A percentile compares a stretch with the other conserved stretches of the same genome.
Conservation (phyloP, 2,113 vertebrate genomes). For the Manacus vitellinus region DNA sequence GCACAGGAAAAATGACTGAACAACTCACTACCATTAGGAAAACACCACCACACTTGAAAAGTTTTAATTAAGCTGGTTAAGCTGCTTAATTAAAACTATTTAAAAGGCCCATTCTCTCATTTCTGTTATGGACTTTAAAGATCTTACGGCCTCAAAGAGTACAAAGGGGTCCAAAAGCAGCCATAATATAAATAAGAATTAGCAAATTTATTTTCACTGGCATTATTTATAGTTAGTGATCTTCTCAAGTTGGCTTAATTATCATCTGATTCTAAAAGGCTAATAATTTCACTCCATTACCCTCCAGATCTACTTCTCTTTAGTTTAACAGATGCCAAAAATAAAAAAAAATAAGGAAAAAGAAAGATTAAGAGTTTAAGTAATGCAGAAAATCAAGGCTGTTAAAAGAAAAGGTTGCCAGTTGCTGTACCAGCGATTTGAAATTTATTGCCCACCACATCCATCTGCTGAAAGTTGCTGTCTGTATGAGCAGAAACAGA, state of each 20-base stretch:
- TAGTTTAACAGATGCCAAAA: neutral
- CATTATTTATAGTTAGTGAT: constrained; percentile 16
- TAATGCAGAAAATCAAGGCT: neutral
- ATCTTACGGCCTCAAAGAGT: neutral
- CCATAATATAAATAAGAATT: constrained; percentile 17
- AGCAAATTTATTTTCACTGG: neutral
- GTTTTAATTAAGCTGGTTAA: constrained; percentile 7
- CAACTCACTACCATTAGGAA: neutral
- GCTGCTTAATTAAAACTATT: constrained; percentile 11
- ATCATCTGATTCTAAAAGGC: neutral
- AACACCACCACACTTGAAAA: accelerated
- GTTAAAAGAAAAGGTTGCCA: neutral
- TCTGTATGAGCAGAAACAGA: neutral
- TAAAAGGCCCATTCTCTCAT: constrained; percentile 14
- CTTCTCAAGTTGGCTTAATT: neutral
- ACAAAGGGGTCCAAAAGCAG: neutral
- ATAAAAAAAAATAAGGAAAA: neutral
- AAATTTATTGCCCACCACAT: neutral
- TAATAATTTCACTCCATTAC: constrained; percentile 26
- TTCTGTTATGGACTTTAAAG: neutral
- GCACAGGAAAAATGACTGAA: neutral
- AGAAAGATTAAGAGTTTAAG: neutral
- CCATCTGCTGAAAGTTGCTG: constrained; percentile 7
- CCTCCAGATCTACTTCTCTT: neutral
- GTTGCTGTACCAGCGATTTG: neutral